Conservation (phyloP, 2,888 invertebrate genomes). For the Serripes groenlandicus region DNA sequence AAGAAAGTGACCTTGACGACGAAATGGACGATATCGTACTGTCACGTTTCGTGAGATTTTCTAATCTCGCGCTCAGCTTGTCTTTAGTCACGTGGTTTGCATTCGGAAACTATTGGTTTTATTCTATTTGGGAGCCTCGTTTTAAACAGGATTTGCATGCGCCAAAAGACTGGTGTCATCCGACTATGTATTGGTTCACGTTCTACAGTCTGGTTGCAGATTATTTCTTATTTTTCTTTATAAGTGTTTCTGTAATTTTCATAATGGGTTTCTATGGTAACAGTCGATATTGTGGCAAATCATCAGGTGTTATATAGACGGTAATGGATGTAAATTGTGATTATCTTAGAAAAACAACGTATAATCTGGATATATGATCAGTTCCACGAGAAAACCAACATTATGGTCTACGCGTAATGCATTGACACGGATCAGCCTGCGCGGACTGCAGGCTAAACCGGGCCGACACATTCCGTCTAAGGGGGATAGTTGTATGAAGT, state of each 20-base stretch:
- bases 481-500: too few relatives aligned
- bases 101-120: conserved; percentile 93
- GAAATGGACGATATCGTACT: conserved; percentile 54
- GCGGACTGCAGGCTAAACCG: too few relatives aligned
- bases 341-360: too few relatives aligned
- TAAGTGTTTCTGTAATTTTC: conserved; percentile 13
- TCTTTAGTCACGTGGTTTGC: conserved; percentile 93
- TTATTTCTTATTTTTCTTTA: conserved; percentile 19
- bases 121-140: conserved; percentile 92
- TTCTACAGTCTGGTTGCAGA: conserved; percentile 27
- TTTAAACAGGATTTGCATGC: conserved; percentile 91
- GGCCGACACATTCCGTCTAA: too few relatives aligned
- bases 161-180: conserved; percentile 93
- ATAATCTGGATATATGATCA: too few relatives aligned
- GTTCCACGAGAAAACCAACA: too few relatives aligned
- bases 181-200: conserved; percentile 30
- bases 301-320: conserved; percentile 26
- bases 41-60: conserved; percentile 87
- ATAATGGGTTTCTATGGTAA: conserved; percentile 29
- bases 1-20: conserved; percentile 79
- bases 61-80: conserved; percentile 90
- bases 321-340: too few relatives aligned
- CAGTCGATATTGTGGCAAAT: conserved; percentile 12
- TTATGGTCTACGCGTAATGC: too few relatives aligned
- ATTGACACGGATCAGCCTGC: too few relatives aligned